Evolutionary conservation across 2,888 invertebrate genomes (phyloP).

Genomic region (Choreutis nemorana): DNA sequence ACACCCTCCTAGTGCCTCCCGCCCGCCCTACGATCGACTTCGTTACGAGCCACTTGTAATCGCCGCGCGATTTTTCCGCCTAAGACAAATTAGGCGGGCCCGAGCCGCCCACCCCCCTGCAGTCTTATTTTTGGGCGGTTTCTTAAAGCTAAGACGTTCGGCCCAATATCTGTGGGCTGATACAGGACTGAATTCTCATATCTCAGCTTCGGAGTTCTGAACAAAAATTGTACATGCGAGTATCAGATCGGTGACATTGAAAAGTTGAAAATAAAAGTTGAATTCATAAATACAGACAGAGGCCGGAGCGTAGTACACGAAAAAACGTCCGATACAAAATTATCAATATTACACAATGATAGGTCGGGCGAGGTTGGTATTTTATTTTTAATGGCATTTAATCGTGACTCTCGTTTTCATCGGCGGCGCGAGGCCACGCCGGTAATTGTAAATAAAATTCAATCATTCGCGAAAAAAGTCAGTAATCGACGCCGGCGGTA

Average conservation of each 20-base stretch:
- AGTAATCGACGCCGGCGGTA: conserved; percentile 54
- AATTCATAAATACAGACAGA: no score
- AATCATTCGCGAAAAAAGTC: conserved; percentile 61
- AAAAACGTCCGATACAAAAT: no score
- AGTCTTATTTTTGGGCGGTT: conserved; percentile 40
- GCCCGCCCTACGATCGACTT: conserved; percentile 44
- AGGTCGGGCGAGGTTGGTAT: conserved; percentile 46
- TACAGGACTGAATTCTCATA: no score
- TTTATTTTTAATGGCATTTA: conserved; percentile 65
- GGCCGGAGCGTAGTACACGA: no score
- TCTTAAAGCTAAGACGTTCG: conserved; percentile 39
- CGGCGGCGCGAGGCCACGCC: conserved; percentile 44
- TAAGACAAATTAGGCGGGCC: conserved; percentile 65
- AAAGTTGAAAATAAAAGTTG: no score
- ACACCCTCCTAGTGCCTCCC: conserved; percentile 9
- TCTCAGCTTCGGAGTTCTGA: no score
- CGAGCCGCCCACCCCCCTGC: conserved; percentile 31
- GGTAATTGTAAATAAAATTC: conserved; percentile 67
- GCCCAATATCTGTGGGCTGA: no score
- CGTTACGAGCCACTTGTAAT: conserved; percentile 67
- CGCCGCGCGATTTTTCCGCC: conserved; percentile 64
- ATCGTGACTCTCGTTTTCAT: conserved; percentile 60
- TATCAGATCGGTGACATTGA: no score
- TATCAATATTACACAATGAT: conserved; percentile 37
- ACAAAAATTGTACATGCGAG: no score